Conservation (phyloP, 2,888 invertebrate species). For the Fabriciana adippe region DNA sequence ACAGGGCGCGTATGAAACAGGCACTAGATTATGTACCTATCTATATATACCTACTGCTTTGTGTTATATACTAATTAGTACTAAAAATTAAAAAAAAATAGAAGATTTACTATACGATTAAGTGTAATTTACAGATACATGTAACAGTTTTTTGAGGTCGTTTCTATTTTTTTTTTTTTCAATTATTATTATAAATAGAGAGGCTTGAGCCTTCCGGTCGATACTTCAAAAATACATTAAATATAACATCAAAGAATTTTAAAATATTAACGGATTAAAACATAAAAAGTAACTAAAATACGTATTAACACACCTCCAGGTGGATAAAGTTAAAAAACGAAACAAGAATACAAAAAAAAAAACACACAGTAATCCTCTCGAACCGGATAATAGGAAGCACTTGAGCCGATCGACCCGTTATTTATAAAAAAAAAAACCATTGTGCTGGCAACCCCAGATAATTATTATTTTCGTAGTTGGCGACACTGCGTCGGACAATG, state of each 20-base stretch:
- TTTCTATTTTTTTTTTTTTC: too few species aligned
- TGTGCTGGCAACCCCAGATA: constrained; percentile 75
- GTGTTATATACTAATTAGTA: background rate
- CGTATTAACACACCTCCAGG: constrained; percentile 75
- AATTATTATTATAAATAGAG: background rate
- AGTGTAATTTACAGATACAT: too few species aligned
- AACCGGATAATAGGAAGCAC: constrained; percentile 76
- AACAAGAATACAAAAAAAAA: constrained; percentile 47
- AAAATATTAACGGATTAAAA: constrained; percentile 58
- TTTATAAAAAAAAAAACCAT: constrained; percentile 68
- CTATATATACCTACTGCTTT: background rate
- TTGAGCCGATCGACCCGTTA: constrained; percentile 79
- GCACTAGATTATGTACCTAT: constrained; percentile 2
- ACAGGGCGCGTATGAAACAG: constrained; percentile 8
- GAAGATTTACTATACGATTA: too few species aligned
- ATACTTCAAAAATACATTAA: constrained; percentile 8
- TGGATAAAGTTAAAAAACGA: constrained; percentile 63
- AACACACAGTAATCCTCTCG: constrained; percentile 69
- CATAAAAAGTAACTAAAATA: constrained; percentile 62
- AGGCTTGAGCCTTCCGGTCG: constrained; percentile 19
- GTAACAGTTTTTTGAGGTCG: too few species aligned
- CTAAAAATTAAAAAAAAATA: background rate
- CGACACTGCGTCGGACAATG: constrained; percentile 78
- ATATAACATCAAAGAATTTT: constrained; percentile 24
- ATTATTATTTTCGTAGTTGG: constrained; percentile 82